Conservation (phyloP, 1,140 invertebrate genomes). For the Cecropterus lyciades region DNA sequence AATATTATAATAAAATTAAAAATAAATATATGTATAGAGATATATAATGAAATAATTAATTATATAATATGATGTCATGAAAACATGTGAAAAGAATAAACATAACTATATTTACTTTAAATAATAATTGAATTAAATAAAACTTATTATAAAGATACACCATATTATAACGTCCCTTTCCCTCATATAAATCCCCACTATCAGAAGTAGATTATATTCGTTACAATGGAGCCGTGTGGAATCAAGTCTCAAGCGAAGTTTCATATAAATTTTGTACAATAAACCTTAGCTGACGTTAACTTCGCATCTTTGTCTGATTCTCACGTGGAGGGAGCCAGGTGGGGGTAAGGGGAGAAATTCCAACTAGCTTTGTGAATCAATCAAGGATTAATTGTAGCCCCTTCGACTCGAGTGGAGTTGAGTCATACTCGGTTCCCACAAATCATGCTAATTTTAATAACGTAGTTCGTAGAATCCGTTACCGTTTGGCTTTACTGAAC, state of each 20-base stretch:
- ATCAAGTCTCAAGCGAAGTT: slow-evolving; percentile 64
- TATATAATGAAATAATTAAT: no score
- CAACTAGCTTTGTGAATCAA: slow-evolving; percentile 77
- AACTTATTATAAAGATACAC: no score
- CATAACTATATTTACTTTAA: no score
- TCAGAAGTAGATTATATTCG: background rate
- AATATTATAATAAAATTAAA: no score
- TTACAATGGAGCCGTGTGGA: background rate
- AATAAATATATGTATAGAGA: no score
- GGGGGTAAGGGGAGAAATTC: slow-evolving; percentile 47
- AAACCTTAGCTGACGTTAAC: slow-evolving; percentile 79
- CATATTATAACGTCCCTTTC: no score
- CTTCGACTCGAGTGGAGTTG: slow-evolving; percentile 58
- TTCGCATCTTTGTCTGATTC: slow-evolving; percentile 80
- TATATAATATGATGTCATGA: no score
- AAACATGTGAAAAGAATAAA: no score
- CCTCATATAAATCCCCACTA: no score
- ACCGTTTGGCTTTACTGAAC: slow-evolving; percentile 1
- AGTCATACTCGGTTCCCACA: slow-evolving; percentile 43
- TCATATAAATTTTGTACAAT: slow-evolving; percentile 81
- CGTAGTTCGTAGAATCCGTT: slow-evolving; percentile 22
- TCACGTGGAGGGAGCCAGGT: slow-evolving; percentile 62
- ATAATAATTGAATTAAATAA: no score
- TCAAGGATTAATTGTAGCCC: slow-evolving; percentile 77
- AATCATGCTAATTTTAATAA: slow-evolving; percentile 36